A percentile compares a stretch with the other conserved stretches of the same genome.
phyloP scores from a whole-genome alignment of 2,888 invertebrate species.

The Neelides folsomi region DNA sequence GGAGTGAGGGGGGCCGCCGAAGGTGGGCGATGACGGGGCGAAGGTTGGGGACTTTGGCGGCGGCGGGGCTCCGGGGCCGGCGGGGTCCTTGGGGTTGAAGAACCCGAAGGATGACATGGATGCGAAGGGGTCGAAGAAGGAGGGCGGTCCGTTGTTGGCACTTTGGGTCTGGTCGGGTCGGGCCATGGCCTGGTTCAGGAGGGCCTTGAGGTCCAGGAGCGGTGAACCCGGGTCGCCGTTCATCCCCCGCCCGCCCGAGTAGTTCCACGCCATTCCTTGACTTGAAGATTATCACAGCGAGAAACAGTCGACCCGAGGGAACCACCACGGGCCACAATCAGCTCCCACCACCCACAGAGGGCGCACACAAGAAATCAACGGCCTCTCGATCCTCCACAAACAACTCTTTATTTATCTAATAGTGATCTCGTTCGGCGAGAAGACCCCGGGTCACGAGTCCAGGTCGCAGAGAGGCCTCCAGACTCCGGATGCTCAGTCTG shows the following conservation, averaged over 20 bases:
- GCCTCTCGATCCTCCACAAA: too few species aligned
- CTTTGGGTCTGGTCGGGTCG: neutral
- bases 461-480: constrained; percentile 56
- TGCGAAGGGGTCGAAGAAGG: constrained; percentile 29
- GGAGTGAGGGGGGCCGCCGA: constrained; percentile 10
- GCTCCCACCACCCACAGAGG: too few species aligned
- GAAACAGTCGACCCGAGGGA: too few species aligned
- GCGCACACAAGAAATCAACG: too few species aligned
- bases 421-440: constrained; percentile 37
- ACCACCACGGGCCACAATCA: too few species aligned
- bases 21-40: constrained; percentile 7
- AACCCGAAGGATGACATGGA: constrained; percentile 30
- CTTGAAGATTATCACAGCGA: too few species aligned
- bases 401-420: too few species aligned
- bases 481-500: constrained; percentile 56
- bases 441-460: constrained; percentile 61
- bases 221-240: constrained; percentile 15
- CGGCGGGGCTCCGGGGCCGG: constrained; percentile 9
- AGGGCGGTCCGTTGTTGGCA: neutral
- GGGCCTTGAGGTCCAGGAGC: constrained; percentile 27
- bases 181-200: constrained; percentile 28
- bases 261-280: too few species aligned
- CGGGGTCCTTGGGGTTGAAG: constrained; percentile 31
- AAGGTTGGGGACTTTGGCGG: constrained; percentile 3
- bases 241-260: too few species aligned